Evolutionary conservation across 2,113 vertebrate species (phyloP), one percentile per base, ranked within the genome.

Genomic region (Meleagris gallopavo): DNA sequence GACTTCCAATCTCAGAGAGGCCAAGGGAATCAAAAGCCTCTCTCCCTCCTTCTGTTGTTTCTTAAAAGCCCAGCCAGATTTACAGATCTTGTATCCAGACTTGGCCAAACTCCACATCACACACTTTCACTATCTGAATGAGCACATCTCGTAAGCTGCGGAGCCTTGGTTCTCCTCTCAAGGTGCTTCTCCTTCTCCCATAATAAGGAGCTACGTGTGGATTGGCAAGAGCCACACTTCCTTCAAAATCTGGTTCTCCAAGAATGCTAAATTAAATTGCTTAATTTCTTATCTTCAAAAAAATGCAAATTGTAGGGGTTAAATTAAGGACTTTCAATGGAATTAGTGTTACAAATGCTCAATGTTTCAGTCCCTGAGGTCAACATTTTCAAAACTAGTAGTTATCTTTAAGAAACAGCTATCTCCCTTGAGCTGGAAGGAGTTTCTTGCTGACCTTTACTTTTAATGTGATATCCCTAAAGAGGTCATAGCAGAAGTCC

Each of bases 361-460:
- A 41, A 61, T 54, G 52, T 78, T 90, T 83, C 36, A 64, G 88
- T 95, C 94, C 89, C 90, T 5, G 62, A 93, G 76, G 76, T 78
- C 76, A 95, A 57, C 36, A 72, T 88, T 88, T 95, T 95, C 88
- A 94, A 86, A 91, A 91, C 65, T 88, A 52, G 79, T 34, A 57
- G 81, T 90, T 91, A 93, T 95, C 93, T 95, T 90, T 86, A 88
- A 90, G 83, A 92, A 95, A 86, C 95, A 96, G 94, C 54, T 69
- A 75, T 76, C 54, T 95, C 90, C 86, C 90, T 90, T 52, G 86
- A 86, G 93, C 50, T 94, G 80, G 69, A 84, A 90, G 82, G 76
- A 86, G 69, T 89, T 97, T 95, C 66, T 69, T 8, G 1, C 61
- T 93, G 96, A 94, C 91, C 91, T 95, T 95, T 94, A 88, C 75